Evolutionary conservation across 2,797 vertebrate genomes (phyloP).

Genomic region (Heteromormyrus szaboi): DNA sequence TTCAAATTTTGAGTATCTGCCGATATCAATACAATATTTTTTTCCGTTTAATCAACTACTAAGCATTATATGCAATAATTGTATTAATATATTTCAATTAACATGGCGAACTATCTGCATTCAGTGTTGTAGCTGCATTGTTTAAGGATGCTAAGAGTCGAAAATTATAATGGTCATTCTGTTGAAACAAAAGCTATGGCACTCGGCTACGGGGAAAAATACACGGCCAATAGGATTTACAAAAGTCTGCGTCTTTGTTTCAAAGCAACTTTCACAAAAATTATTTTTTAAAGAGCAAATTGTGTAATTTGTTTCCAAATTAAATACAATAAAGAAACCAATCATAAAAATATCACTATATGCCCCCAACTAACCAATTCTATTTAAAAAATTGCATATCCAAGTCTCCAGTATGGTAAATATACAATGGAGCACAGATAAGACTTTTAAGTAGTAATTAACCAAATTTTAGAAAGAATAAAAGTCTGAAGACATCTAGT

Average conservation of each 20-base stretch:
- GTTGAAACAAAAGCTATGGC: background rate
- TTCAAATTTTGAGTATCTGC: background rate
- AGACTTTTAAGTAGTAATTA: background rate
- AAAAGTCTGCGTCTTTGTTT: background rate
- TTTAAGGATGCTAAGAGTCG: background rate
- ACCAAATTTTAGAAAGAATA: background rate
- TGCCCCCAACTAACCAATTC: background rate
- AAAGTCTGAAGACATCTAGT: background rate
- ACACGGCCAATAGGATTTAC: background rate
- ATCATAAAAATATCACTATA: background rate
- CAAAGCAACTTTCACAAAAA: background rate
- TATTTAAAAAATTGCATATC: background rate
- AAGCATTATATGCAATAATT: background rate
- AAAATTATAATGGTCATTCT: background rate
- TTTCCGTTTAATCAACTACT: background rate
- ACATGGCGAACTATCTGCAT: background rate
- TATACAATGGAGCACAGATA: background rate
- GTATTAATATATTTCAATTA: background rate
- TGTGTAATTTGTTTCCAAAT: background rate
- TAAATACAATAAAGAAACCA: background rate
- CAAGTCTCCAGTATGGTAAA: background rate
- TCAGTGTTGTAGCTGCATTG: background rate
- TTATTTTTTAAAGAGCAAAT: background rate
- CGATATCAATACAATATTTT: background rate
- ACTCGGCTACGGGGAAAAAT: background rate